Evolutionary conservation across 2,797 vertebrate species (phyloP).

Genomic region (Crocidura indochinensis): DNA sequence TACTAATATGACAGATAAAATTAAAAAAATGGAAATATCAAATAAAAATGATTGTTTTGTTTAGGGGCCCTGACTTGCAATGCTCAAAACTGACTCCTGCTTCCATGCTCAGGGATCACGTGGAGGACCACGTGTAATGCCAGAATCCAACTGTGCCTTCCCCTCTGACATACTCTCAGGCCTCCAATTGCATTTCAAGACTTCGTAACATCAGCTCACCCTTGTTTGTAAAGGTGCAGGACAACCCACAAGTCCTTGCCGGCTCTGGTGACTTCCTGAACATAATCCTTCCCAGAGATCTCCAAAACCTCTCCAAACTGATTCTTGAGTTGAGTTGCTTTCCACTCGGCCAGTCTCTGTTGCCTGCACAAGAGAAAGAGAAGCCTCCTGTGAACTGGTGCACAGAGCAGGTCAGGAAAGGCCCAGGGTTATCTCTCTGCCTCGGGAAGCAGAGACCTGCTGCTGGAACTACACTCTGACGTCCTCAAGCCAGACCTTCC

Average conservation of each 20-base stretch:
- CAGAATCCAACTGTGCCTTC: too few species aligned
- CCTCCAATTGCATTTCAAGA: neutral
- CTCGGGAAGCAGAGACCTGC: neutral
- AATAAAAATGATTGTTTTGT: neutral
- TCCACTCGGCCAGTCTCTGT: constrained; percentile 97
- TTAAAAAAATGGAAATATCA: constrained; percentile 8
- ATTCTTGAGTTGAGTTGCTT: constrained; percentile 94
- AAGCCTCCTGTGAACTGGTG: neutral
- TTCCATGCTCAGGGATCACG: too few species aligned
- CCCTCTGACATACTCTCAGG: too few species aligned
- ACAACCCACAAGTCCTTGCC: constrained; percentile 96
- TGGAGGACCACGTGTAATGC: too few species aligned
- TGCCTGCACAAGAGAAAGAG: constrained; percentile 90
- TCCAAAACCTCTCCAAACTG: constrained; percentile 95
- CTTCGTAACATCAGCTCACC: constrained; percentile 90
- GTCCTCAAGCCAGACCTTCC: neutral
- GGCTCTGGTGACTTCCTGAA: constrained; percentile 97
- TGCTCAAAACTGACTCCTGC: too few species aligned
- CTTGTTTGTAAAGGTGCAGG: constrained; percentile 98
- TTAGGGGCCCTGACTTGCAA: too few species aligned
- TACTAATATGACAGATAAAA: constrained; percentile 43
- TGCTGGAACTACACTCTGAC: neutral
- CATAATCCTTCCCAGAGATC: constrained; percentile 97
- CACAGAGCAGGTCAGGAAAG: neutral
- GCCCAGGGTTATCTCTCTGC: neutral